phyloP scores from a whole-genome alignment of 2,113 vertebrate genomes.

The Erpornis zantholeuca region DNA sequence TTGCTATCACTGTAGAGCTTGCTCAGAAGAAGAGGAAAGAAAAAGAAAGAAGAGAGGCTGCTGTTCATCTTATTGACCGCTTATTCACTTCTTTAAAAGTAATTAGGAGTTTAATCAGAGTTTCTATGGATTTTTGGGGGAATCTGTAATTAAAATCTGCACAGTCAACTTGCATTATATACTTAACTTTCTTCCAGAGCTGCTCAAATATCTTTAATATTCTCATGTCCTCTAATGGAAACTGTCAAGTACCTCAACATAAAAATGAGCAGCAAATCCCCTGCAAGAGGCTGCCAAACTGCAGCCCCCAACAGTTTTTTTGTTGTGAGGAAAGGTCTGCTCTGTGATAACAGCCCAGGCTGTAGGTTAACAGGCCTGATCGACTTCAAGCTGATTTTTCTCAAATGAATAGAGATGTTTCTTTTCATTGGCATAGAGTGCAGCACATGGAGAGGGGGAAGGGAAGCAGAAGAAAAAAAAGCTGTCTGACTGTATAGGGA shows the following conservation, averaged over 20 bases:
- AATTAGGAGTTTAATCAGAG: constrained; percentile 71
- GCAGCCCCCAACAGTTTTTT: neutral
- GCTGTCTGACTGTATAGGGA: neutral
- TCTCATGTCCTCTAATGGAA: constrained; percentile 22
- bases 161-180: constrained; percentile 44
- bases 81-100: constrained; percentile 70
- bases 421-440: constrained; percentile 31
- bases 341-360: neutral
- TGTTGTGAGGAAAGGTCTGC: constrained; percentile 15
- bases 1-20: neutral
- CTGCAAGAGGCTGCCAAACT: neutral
- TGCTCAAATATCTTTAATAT: constrained; percentile 55
- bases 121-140: constrained; percentile 66
- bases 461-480: neutral
- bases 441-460: neutral
- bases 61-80: constrained; percentile 63
- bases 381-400: constrained; percentile 6
- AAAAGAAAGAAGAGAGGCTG: constrained; percentile 23
- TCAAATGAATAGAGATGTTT: constrained; percentile 62
- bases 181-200: constrained; percentile 41
- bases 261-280: neutral
- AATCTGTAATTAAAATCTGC: constrained; percentile 76
- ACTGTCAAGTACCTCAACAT: neutral
- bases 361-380: constrained; percentile 48
- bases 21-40: neutral